These are phyloP conservation scores for Asarcornis scutulata DNA, from an alignment of 2,113 vertebrate genomes.

Conservation along the genomic window DNA sequence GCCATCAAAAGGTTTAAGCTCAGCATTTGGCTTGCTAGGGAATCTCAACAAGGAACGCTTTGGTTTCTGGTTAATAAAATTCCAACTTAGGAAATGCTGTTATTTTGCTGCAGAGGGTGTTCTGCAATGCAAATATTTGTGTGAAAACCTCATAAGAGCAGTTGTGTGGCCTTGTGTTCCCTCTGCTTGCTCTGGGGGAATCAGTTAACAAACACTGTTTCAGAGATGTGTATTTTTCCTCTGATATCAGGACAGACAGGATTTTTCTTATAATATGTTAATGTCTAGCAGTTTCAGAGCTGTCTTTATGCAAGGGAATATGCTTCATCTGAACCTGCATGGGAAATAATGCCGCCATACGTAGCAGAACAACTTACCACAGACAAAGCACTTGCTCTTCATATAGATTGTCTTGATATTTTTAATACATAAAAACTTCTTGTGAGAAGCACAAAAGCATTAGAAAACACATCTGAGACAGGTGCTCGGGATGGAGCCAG, in stretches of 20 bases:
- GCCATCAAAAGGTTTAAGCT: background rate
- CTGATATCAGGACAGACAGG: background rate
- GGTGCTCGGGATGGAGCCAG: background rate
- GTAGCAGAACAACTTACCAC: accelerated
- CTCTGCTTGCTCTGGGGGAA: background rate
- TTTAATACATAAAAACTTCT: background rate
- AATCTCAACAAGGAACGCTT: background rate
- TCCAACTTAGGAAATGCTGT: background rate
- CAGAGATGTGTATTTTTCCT: background rate
- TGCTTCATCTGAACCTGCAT: background rate
- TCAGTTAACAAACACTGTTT: background rate
- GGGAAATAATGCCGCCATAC: accelerated
- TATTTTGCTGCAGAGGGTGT: background rate
- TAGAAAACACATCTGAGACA: background rate
- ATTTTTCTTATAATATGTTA: background rate
- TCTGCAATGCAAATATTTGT: conserved; percentile 37
- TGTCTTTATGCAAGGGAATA: accelerated
- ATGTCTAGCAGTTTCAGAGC: background rate
- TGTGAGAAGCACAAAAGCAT: background rate
- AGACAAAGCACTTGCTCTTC: background rate
- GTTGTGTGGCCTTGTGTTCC: background rate
- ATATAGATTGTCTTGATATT: background rate
- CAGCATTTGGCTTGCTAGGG: background rate
- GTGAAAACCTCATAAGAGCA: background rate
- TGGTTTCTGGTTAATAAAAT: background rate